Percentiles rank a stretch among this genome's conserved stretches.
Conservation (phyloP, 2,797 vertebrate genomes). For the Emys orbicularis region DNA sequence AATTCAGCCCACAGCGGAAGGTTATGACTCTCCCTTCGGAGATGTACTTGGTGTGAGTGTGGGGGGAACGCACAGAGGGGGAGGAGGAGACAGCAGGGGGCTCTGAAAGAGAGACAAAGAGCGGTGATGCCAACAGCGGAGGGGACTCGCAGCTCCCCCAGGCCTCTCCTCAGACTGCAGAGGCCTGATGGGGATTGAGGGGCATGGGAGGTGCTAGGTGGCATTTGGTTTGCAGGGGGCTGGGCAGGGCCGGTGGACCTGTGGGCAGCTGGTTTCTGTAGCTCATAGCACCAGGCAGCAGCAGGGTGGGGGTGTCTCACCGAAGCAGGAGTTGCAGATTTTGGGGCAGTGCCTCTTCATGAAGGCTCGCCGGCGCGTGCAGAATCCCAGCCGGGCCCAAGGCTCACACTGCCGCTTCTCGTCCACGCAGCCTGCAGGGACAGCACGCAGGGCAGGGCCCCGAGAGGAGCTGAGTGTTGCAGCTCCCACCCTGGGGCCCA, state of each 20-base stretch:
- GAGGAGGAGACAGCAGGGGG: not conserved
- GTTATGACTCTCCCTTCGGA: slow-evolving; percentile 84
- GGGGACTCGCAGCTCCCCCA: not conserved
- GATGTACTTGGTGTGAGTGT: slow-evolving; percentile 84
- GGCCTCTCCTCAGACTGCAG: not conserved
- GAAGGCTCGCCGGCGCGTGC: slow-evolving; percentile 82
- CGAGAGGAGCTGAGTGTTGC: not conserved
- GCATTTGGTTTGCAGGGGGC: not conserved
- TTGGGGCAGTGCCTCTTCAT: slow-evolving; percentile 87
- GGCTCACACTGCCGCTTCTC: slow-evolving; percentile 85
- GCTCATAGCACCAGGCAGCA: slow-evolving; percentile 36
- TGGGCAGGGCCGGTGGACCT: not conserved
- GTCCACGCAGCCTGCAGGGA: slow-evolving; percentile 81
- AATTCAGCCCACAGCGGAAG: slow-evolving; percentile 86
- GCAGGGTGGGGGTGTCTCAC: slow-evolving; percentile 73
- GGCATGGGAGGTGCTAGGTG: not conserved
- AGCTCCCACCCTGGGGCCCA: not conserved
- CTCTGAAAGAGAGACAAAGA: slow-evolving; percentile 71
- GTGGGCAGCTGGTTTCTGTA: too few relatives aligned
- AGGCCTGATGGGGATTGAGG: not conserved
- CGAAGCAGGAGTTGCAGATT: slow-evolving; percentile 85
- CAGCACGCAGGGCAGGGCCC: not conserved
- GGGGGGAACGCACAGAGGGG: slow-evolving; percentile 77
- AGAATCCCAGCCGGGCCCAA: slow-evolving; percentile 83
- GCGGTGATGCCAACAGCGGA: not conserved